Percentiles rank a stretch among this genome's conserved stretches.
phyloP scores from a whole-genome alignment of 1,140 invertebrate species.

The Cydia splendana region DNA sequence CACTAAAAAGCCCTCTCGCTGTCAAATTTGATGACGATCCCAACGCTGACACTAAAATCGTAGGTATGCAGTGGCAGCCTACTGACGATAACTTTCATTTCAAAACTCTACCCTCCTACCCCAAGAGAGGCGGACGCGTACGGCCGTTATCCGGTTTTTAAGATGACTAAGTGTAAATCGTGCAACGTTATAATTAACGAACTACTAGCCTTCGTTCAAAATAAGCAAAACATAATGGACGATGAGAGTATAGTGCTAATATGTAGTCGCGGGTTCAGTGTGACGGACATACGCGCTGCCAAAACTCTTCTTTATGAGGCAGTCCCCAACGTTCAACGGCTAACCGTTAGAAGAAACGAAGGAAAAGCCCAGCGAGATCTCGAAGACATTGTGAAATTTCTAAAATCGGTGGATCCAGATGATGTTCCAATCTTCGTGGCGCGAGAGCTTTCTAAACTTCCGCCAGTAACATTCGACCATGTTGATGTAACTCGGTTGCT shows the following conservation, averaged over 20 bases:
- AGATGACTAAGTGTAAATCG: background rate
- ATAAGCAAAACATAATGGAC: background rate
- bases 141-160: constrained; percentile 1
- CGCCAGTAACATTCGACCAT: background rate
- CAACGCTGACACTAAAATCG: too few species aligned
- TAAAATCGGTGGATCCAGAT: background rate
- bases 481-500: background rate
- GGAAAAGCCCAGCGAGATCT: background rate
- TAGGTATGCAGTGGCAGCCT: too few species aligned
- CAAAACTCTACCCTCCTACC: too few species aligned
- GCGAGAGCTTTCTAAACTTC: background rate
- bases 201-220: background rate
- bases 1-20: too few species aligned
- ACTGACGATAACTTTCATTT: too few species aligned
- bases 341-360: background rate
- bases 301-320: background rate
- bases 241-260: background rate
- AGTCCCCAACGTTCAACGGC: background rate
- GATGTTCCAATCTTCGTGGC: background rate
- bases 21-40: too few species aligned
- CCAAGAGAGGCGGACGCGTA: background rate
- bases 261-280: background rate
- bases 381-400: background rate
- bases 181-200: constrained; percentile 3
- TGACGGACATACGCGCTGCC: background rate